Conservation (phyloP, 2,113 vertebrate species). For the Tenebrosternarchus preto region DNA sequence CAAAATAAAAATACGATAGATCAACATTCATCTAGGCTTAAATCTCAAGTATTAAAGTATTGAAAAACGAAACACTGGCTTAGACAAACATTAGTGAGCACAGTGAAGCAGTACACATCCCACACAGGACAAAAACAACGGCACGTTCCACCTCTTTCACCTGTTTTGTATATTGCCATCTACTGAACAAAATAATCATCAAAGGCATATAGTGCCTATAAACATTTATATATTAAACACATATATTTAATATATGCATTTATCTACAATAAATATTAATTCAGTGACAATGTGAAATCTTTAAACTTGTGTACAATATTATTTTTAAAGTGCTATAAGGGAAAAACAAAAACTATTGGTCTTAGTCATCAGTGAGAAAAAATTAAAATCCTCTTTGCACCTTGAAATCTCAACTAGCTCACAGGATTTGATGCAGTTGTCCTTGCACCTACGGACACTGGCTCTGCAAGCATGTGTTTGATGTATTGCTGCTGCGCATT, state of each 20-base stretch:
- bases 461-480: neutral
- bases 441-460: neutral
- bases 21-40: conserved; percentile 50
- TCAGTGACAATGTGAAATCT: conserved; percentile 42
- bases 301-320: conserved; percentile 36
- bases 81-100: conserved; percentile 28
- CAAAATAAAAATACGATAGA: conserved; percentile 57
- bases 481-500: conserved; percentile 49
- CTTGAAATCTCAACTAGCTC: conserved; percentile 29
- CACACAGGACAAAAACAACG: conserved; percentile 23
- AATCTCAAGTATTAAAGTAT: conserved; percentile 20
- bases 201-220: conserved; percentile 36
- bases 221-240: conserved; percentile 45
- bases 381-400: conserved; percentile 9
- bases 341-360: conserved; percentile 36
- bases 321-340: conserved; percentile 56
- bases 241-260: conserved; percentile 40
- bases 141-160: conserved; percentile 23
- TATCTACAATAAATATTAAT: conserved; percentile 41
- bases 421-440: conserved; percentile 33
- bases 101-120: neutral
- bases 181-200: conserved; percentile 51
- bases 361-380: conserved; percentile 20
- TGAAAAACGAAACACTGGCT: conserved; percentile 14
- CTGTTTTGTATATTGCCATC: conserved; percentile 52